Conservation (phyloP, 1,140 invertebrate genomes). For the Megalopta genalis region DNA sequence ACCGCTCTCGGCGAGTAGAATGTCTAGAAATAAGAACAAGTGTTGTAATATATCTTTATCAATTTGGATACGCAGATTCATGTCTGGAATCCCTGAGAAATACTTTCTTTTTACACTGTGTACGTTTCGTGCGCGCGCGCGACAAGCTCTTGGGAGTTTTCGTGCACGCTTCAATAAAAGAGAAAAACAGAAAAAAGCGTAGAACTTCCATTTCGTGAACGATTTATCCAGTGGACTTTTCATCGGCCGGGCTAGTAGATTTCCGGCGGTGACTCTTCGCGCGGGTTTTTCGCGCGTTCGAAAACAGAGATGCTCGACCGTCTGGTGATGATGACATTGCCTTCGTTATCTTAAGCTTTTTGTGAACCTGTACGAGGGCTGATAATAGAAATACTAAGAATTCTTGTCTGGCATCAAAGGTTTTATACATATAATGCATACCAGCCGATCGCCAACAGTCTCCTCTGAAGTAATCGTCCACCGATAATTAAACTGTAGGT, state of each 20-base stretch:
- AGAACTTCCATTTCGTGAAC: conserved; percentile 20
- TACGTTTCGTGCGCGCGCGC: conserved; percentile 18
- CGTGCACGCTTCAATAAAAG: conserved; percentile 72
- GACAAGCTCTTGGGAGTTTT: conserved; percentile 25
- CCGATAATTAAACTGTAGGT: no score
- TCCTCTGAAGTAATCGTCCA: no score
- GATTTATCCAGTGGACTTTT: conserved; percentile 49
- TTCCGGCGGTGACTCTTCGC: conserved; percentile 44
- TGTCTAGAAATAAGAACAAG: no score
- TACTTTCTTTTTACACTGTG: neutral
- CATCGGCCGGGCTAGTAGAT: conserved; percentile 62
- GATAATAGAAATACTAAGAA: no score
- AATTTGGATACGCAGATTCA: no score
- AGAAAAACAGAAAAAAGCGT: neutral
- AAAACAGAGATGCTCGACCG: neutral
- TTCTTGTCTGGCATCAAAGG: no score
- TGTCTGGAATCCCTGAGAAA: no score
- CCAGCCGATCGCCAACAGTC: no score
- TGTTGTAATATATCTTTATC: no score
- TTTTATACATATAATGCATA: no score
- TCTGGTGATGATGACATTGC: neutral
- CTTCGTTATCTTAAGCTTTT: conserved; percentile 4
- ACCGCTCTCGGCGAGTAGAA: no score
- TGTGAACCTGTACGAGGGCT: no score
- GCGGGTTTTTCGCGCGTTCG: conserved; percentile 14